Conservation (phyloP, 2,888 invertebrate species). For the Drosophila anomelani region DNA sequence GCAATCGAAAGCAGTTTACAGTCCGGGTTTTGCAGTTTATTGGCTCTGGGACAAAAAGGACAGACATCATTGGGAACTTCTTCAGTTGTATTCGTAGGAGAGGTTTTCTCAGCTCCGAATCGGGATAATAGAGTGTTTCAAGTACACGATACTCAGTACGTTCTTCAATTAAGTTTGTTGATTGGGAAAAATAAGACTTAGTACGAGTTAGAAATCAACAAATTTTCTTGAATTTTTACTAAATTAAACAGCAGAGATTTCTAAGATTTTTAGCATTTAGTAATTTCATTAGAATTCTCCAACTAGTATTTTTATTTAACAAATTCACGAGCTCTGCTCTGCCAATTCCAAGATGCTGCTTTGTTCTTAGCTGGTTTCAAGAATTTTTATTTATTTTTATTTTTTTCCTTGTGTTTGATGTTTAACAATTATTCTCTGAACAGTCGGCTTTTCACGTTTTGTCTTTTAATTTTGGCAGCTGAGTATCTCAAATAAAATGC, state of each 20-base stretch:
- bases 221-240: neutral
- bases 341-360: neutral
- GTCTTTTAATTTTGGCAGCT: neutral
- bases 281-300: too few species aligned
- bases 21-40: constrained; percentile 39
- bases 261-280: neutral
- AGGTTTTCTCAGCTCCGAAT: neutral
- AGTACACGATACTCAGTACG: neutral
- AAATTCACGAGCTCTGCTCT: neutral
- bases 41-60: constrained; percentile 11
- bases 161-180: neutral
- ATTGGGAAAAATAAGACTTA: neutral
- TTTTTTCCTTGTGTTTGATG: neutral
- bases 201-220: neutral
- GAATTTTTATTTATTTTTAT: neutral
- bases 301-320: neutral
- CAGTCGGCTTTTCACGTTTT: neutral
- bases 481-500: neutral
- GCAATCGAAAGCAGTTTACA: constrained; percentile 18
- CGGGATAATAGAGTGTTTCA: neutral
- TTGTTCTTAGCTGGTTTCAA: neutral
- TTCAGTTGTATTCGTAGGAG: neutral
- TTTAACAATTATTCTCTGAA: neutral
- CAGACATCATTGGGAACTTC: neutral
- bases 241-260: neutral